Conservation (phyloP, 2,113 vertebrate genomes). For the Hyperoodon ampullatus region DNA sequence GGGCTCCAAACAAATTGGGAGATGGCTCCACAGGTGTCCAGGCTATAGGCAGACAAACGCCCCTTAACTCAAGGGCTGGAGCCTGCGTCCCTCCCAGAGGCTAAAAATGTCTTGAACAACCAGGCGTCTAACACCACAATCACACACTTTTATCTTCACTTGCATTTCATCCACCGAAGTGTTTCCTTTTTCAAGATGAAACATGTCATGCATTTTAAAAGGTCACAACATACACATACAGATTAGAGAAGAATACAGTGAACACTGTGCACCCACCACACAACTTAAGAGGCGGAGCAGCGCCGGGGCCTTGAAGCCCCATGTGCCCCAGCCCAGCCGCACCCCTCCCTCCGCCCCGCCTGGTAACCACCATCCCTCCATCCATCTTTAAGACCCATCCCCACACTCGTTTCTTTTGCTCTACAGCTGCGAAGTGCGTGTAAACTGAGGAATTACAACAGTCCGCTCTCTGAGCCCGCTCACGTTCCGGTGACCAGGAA, state of each 20-base stretch:
- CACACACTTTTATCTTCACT: neutral
- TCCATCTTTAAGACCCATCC: neutral
- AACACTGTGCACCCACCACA: neutral
- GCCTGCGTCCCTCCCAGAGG: neutral
- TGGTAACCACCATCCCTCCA: neutral
- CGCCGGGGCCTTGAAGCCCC: neutral
- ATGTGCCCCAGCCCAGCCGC: fast-evolving
- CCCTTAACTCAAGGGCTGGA: neutral
- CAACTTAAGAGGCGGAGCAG: neutral
- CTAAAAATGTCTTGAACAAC: neutral
- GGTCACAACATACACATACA: neutral
- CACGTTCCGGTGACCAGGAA: neutral
- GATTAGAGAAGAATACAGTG: neutral
- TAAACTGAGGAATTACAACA: neutral
- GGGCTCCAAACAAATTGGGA: neutral
- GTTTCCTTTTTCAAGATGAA: neutral
- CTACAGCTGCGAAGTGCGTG: neutral
- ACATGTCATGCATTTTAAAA: neutral
- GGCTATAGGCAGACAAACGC: neutral
- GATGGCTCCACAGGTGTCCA: neutral
- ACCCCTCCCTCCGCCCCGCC: too few species aligned
- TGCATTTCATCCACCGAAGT: neutral
- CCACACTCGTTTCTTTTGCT: neutral
- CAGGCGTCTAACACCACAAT: neutral
- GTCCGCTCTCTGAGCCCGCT: neutral